These are phyloP conservation scores for Euplexia lucipara DNA, from an alignment of 2,888 invertebrate species.

Conservation along the genomic window DNA sequence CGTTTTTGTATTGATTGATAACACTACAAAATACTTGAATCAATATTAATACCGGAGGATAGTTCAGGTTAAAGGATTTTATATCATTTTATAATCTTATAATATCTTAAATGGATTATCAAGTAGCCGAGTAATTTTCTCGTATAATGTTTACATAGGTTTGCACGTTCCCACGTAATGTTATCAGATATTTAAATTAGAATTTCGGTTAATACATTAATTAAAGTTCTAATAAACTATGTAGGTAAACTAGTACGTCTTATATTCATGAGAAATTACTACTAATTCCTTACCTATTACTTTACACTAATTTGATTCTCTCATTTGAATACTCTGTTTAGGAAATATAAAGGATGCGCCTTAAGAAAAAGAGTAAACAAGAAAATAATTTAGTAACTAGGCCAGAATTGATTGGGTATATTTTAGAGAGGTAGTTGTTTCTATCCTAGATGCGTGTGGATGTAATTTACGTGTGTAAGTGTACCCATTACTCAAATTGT, in stretches of 20 bases:
- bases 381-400: too few species aligned
- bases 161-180: neutral
- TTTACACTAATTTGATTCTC: neutral
- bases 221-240: neutral
- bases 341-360: too few species aligned
- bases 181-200: neutral
- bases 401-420: too few species aligned
- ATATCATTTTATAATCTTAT: constrained; percentile 14
- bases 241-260: neutral
- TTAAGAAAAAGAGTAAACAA: too few species aligned
- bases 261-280: neutral
- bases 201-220: neutral
- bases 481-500: constrained; percentile 30
- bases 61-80: constrained; percentile 2
- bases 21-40: constrained; percentile 47
- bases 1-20: constrained; percentile 72
- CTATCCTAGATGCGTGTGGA: neutral
- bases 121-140: constrained; percentile 1
- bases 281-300: neutral
- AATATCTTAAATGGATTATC: constrained; percentile 5
- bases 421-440: constrained; percentile 8
- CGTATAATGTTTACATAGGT: neutral
- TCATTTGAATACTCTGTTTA: neutral
- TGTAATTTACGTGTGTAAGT: constrained; percentile 32
- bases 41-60: constrained; percentile 5